A percentile compares a stretch with the other conserved stretches of the same genome.
Conservation (phyloP, 2,888 invertebrate species). For the Orchestes rusci region DNA sequence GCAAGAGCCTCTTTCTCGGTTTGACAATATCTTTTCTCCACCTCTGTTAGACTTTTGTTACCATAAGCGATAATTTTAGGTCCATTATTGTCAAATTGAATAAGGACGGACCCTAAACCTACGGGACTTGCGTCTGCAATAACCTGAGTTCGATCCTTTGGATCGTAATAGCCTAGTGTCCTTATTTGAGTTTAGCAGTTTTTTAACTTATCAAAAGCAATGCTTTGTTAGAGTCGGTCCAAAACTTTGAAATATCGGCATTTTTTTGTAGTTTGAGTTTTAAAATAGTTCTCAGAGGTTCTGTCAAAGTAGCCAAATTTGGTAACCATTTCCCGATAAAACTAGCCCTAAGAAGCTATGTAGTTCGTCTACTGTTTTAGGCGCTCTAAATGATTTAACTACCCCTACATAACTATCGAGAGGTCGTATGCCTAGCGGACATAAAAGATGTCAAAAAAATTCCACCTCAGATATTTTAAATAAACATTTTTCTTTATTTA, state of each 20-base stretch:
- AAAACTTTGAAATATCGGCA: conserved; percentile 26
- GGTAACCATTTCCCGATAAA: conserved; percentile 34
- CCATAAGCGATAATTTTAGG: conserved; percentile 29
- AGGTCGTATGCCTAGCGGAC: conserved; percentile 13
- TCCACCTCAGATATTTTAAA: conserved; percentile 9
- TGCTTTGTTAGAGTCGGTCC: conserved; percentile 5
- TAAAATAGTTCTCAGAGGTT: conserved; percentile 29
- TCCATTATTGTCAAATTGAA: conserved; percentile 20
- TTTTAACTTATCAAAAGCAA: conserved; percentile 2
- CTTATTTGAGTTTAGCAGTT: not conserved
- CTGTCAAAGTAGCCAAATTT: conserved; percentile 26
- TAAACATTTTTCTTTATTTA: conserved; percentile 31
- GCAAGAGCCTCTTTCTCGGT: conserved; percentile 38
- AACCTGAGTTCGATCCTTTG: conserved; percentile 24
- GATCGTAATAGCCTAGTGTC: conserved; percentile 24
- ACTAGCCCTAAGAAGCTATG: conserved; percentile 34
- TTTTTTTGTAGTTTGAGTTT: conserved; percentile 32
- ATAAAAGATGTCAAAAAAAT: conserved; percentile 6
- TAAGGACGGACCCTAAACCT: conserved; percentile 26
- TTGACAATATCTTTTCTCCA: conserved; percentile 34
- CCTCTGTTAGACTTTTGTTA: conserved; percentile 28
- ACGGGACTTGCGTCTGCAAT: conserved; percentile 28
- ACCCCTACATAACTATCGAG: conserved; percentile 15
- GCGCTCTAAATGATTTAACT: conserved; percentile 16
- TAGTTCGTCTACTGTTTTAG: conserved; percentile 27